These are phyloP conservation scores for Synanthedon myopaeformis DNA, from an alignment of 2,888 invertebrate species.

Conservation along the genomic window DNA sequence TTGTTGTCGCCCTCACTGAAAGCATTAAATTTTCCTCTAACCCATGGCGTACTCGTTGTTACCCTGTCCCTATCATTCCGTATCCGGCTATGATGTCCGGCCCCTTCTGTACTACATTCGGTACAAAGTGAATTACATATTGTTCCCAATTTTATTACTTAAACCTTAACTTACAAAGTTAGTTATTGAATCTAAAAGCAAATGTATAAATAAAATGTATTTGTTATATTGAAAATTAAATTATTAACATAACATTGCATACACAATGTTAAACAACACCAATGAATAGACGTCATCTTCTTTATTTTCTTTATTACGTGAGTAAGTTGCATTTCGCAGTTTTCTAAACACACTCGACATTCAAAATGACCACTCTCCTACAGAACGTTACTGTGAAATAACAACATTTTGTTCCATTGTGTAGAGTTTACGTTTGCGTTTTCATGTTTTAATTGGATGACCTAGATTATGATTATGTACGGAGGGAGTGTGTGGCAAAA, in stretches of 20 bases:
- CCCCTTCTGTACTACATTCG: constrained; percentile 19
- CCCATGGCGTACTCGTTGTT: not conserved
- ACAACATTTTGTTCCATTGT: no score
- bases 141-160: constrained; percentile 32
- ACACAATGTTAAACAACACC: no score
- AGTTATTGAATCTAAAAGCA: constrained; percentile 21
- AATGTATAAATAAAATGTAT: no score
- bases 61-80: constrained; percentile 7
- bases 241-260: no score
- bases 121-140: constrained; percentile 46
- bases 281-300: no score
- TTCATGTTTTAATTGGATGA: no score
- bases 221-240: no score
- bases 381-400: not conserved
- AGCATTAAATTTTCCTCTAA: constrained; percentile 52
- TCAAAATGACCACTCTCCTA: not conserved
- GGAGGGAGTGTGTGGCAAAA: constrained; percentile 1
- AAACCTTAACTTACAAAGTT: constrained; percentile 30
- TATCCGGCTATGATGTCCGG: constrained; percentile 49
- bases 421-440: no score
- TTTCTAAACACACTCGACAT: not conserved
- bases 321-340: not conserved
- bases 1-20: constrained; percentile 46
- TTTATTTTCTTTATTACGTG: no score
- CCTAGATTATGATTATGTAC: not conserved